Evolutionary conservation across 2,797 vertebrate species (phyloP).

Genomic region (Chrosomus eos): DNA sequence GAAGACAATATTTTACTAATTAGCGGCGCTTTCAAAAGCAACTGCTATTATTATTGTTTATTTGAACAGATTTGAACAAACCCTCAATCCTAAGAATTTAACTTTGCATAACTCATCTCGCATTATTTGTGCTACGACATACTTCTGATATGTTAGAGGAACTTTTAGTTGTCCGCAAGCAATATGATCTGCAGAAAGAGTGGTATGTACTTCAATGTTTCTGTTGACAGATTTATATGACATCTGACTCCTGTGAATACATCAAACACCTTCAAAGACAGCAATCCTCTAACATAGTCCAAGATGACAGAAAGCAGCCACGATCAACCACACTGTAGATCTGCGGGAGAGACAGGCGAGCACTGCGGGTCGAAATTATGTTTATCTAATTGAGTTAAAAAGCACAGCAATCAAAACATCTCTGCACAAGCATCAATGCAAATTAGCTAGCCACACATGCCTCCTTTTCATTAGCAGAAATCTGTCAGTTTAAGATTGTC

Average conservation of each 20-base stretch:
- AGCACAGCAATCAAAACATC: conserved; percentile 43
- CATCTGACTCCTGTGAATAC: not conserved
- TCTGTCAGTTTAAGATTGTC: not conserved
- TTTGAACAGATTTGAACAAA: not conserved
- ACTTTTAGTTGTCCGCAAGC: not conserved
- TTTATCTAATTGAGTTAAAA: conserved; percentile 29
- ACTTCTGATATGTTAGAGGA: not conserved
- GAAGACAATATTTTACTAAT: conserved; percentile 11
- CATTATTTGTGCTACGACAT: not conserved
- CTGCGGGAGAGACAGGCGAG: not conserved
- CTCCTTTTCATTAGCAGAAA: conserved; percentile 3
- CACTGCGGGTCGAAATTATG: not conserved
- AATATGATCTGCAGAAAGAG: not conserved
- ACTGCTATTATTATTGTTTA: not conserved
- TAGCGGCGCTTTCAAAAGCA: not conserved
- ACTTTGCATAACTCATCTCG: not conserved
- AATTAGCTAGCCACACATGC: not conserved
- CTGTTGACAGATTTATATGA: conserved; percentile 27
- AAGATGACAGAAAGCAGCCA: not conserved
- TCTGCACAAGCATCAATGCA: not conserved
- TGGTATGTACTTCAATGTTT: conserved; percentile 17
- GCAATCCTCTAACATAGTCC: not conserved
- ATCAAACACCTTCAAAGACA: conserved; percentile 30
- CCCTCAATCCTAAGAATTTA: too few relatives aligned
- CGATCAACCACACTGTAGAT: conserved; percentile 19